phyloP scores from a whole-genome alignment of 2,797 vertebrate species.

The Labroides dimidiatus region DNA sequence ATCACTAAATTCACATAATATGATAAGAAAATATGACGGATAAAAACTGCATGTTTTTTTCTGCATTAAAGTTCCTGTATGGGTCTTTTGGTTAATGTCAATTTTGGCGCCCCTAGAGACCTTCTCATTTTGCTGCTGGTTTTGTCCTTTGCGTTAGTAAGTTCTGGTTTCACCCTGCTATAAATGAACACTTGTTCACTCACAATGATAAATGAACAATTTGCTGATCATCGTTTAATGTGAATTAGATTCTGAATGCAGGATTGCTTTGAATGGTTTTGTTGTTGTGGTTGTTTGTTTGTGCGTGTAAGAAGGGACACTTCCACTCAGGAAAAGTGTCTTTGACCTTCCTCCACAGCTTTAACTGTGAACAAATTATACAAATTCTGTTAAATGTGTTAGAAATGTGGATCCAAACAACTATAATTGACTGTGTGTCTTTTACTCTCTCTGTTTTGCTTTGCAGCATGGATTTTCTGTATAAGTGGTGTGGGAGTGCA shows the following conservation, averaged over 20 bases:
- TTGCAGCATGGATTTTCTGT: slow-evolving; percentile 27
- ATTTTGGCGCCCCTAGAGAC: too few relatives aligned
- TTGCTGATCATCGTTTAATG: not conserved
- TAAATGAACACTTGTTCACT: too few relatives aligned
- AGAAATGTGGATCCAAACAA: not conserved
- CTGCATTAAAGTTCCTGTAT: too few relatives aligned
- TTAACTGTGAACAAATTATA: not conserved
- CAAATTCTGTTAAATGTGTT: not conserved
- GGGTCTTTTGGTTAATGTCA: too few relatives aligned
- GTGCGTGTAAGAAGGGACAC: not conserved
- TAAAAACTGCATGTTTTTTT: too few relatives aligned
- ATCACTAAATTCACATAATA: too few relatives aligned
- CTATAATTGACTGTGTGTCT: not conserved
- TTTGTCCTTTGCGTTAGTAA: too few relatives aligned
- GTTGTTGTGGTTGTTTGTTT: not conserved
- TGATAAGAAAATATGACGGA: too few relatives aligned
- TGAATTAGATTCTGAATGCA: not conserved
- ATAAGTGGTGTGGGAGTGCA: slow-evolving; percentile 49
- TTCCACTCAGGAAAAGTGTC: not conserved
- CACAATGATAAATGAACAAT: too few relatives aligned
- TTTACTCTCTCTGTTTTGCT: not conserved
- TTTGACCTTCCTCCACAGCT: not conserved
- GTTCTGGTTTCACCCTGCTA: too few relatives aligned
- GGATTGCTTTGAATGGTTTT: not conserved
- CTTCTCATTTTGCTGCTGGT: too few relatives aligned